phyloP scores from a whole-genome alignment of 2,888 invertebrate genomes.

The Macrosiphum euphorbiae region DNA sequence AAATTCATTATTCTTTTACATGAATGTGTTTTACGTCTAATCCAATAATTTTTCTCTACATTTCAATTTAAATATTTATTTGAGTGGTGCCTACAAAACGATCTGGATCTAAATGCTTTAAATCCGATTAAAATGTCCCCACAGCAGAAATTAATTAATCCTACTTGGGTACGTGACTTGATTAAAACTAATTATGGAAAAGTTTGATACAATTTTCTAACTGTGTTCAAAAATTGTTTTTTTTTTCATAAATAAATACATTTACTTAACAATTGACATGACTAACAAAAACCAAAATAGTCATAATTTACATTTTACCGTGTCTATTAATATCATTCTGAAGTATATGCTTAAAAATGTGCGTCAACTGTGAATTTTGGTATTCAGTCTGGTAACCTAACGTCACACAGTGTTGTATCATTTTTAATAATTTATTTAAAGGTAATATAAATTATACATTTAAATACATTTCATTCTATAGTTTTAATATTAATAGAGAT shows the following conservation, averaged over 20 bases:
- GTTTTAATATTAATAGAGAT: not conserved
- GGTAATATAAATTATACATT: not conserved
- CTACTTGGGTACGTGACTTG: slow-evolving; percentile 29
- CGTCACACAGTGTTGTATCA: not conserved
- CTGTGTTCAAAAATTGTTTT: not conserved
- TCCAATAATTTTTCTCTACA: not conserved
- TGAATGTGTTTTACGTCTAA: not conserved
- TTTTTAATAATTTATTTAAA: not conserved
- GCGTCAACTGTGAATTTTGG: not conserved
- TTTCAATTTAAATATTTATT: not conserved
- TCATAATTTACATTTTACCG: too few relatives aligned
- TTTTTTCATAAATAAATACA: not conserved
- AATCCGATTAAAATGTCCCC: not conserved
- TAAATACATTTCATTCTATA: not conserved
- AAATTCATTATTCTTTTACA: not conserved
- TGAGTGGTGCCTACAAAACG: not conserved
- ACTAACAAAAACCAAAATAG: not conserved
- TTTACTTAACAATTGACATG: not conserved
- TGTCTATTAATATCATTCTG: not conserved
- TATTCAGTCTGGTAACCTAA: not conserved
- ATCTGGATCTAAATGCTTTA: not conserved
- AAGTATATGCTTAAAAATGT: not conserved
- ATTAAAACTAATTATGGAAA: slow-evolving; percentile 39
- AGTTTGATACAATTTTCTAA: not conserved
- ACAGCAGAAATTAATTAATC: slow-evolving; percentile 6